Conservation (phyloP, 2,113 vertebrate genomes). For the Onychostoma macrolepis region DNA sequence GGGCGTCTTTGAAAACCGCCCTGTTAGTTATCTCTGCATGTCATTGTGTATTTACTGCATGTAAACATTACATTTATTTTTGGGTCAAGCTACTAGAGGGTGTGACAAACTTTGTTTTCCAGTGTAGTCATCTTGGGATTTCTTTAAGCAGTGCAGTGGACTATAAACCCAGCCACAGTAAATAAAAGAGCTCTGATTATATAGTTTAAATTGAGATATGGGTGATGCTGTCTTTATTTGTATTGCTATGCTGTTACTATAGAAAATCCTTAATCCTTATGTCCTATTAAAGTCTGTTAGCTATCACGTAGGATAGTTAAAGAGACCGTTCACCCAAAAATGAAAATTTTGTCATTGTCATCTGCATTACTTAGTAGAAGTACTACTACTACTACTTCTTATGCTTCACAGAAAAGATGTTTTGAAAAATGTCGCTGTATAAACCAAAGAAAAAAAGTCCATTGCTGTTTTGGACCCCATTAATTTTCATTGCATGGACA, state of each 20-base stretch:
- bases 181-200: not conserved
- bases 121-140: not conserved
- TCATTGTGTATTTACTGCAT: conserved; percentile 11
- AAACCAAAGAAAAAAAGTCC: too few relatives aligned
- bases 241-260: not conserved
- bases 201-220: not conserved
- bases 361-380: too few relatives aligned
- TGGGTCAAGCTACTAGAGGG: not conserved
- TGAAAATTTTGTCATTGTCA: not conserved
- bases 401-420: too few relatives aligned
- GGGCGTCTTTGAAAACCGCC: conserved; percentile 8
- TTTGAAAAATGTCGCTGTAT: too few relatives aligned
- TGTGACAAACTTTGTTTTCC: not conserved
- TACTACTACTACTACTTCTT: too few relatives aligned
- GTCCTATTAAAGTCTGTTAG: not conserved
- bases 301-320: not conserved
- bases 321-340: not conserved
- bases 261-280: not conserved
- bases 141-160: not conserved
- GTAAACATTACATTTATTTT: conserved; percentile 15
- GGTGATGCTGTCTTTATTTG: not conserved
- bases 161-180: not conserved
- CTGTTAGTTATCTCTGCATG: not conserved
- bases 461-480: not conserved
- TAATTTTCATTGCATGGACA: too few relatives aligned